Evolutionary conservation across 2,113 vertebrate genomes (phyloP), one percentile per base, ranked within the genome.

Genomic region (Callithrix jacchus): DNA sequence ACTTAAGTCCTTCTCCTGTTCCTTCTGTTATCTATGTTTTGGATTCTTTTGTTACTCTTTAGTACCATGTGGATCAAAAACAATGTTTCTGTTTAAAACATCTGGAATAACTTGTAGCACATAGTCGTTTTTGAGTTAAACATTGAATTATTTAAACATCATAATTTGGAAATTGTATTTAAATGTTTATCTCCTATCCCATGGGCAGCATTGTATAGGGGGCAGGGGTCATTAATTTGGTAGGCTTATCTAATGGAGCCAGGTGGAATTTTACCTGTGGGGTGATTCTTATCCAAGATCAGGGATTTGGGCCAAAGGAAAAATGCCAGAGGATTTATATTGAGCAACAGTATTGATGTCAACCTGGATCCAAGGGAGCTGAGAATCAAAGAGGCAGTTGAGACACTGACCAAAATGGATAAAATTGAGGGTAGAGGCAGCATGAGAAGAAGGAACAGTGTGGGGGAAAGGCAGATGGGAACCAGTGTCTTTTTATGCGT

Each of bases 151-250:
- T 94, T 47, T 58, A 21, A 68, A 54, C 4, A n/a, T 6, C 40
- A 86, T 61, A 68, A 91, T 91, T 91, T 94, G 92, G n/a, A 95
- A 93, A 92, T 66, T 76, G 1, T 95, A 47, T 32, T 9, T 61
- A 80, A 93, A 83, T 86, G 3, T 87, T 61, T 68, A 91, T 76
- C 6, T 93, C 8, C 32, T 91, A 0, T 77, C 5, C 11, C 6
- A 84, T 54, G 27, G 35, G 13, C 1, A 40, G 11, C 49, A 30
- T 11, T 45, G 30, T 70, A 20, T 76, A 12, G 37, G 54, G 3
- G 6, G 11, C 14, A 49, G 47, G 6, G 10, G 3, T 90, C 23
- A 37, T 77, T 52, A 13, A 91, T 35, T 73, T 83, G 25, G 32
- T 27, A 90, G 70, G 37, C 7, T 10, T 56, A 16, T 52, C n/a